phyloP scores from a whole-genome alignment of 2,888 invertebrate genomes.

The Harpalus rufipes region DNA sequence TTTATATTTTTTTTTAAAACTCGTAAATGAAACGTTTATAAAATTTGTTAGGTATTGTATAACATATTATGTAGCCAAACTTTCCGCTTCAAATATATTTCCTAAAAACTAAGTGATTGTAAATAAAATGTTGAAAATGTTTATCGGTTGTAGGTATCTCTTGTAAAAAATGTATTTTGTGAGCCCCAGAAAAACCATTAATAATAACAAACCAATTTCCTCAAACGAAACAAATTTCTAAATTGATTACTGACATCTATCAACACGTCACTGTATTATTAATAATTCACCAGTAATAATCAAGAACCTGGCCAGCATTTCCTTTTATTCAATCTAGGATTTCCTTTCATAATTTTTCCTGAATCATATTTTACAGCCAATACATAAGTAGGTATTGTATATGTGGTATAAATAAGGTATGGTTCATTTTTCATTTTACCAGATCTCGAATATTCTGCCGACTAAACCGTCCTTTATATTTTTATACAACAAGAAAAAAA shows the following conservation, averaged over 20 bases:
- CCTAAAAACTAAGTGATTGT: not conserved
- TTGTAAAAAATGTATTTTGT: not conserved
- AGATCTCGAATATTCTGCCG: too few relatives aligned
- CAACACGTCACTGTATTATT: not conserved
- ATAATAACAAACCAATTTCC: not conserved
- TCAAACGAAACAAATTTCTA: not conserved
- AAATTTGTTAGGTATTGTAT: too few relatives aligned
- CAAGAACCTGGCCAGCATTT: not conserved
- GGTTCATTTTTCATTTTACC: too few relatives aligned
- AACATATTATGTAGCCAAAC: too few relatives aligned
- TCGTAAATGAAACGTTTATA: too few relatives aligned
- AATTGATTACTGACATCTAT: not conserved
- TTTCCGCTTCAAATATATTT: not conserved
- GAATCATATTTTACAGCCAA: not conserved
- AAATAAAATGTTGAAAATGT: not conserved
- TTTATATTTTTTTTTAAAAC: too few relatives aligned
- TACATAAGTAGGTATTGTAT: too few relatives aligned
- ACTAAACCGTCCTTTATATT: too few relatives aligned
- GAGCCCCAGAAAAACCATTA: not conserved
- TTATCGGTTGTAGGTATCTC: too few relatives aligned
- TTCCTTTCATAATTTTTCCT: not conserved
- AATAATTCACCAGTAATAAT: constrained; percentile 2
- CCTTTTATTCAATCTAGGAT: not conserved
- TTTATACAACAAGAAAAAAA: too few relatives aligned
- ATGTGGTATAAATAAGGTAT: too few relatives aligned